Conservation (phyloP, 2,888 invertebrate species). For the Conomelus anceps region DNA sequence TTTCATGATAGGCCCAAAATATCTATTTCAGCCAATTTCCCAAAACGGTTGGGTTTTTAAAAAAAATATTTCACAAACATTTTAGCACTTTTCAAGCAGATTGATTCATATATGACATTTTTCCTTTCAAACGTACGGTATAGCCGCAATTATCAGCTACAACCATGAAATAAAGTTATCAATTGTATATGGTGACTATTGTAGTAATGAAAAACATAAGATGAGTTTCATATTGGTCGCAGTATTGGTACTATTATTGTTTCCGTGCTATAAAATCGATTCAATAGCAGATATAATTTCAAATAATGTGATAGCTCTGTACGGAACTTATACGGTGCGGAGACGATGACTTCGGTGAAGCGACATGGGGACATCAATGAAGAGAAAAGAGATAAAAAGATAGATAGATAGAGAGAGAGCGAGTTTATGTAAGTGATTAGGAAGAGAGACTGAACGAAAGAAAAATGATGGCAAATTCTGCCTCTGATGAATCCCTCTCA, state of each 20-base stretch:
- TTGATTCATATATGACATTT: too few species aligned
- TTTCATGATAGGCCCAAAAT: too few species aligned
- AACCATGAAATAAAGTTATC: too few species aligned
- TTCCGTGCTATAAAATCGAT: neutral
- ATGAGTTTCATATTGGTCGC: neutral
- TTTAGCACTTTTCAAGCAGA: too few species aligned
- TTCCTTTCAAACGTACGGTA: too few species aligned
- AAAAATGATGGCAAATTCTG: neutral
- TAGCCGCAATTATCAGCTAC: too few species aligned
- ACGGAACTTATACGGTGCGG: neutral
- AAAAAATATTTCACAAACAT: too few species aligned
- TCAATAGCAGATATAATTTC: neutral
- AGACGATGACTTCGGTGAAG: too few species aligned
- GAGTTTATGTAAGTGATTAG: neutral
- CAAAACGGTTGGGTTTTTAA: too few species aligned
- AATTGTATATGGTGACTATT: neutral
- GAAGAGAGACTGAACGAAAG: neutral
- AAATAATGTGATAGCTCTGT: neutral
- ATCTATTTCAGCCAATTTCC: too few species aligned
- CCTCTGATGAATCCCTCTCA: neutral
- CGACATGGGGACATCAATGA: neutral
- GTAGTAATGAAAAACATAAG: neutral
- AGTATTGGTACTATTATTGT: neutral
- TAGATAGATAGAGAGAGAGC: neutral
- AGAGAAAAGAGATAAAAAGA: neutral